phyloP scores from a whole-genome alignment of 1,140 invertebrate species.

The Hirudo medicinalis region DNA sequence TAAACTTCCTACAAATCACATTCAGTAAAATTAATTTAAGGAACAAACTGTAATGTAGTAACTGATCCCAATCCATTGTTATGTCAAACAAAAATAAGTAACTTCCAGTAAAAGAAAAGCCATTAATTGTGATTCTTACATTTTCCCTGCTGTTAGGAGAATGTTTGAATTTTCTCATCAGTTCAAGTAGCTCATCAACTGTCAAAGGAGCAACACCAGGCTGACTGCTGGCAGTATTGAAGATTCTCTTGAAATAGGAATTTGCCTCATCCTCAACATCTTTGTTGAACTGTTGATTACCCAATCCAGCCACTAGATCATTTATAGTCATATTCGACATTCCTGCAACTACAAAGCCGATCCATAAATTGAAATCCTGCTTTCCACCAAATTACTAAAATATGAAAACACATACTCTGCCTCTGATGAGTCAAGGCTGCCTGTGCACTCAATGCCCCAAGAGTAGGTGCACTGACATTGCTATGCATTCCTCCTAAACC shows the following conservation, averaged over 20 bases:
- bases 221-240: slow-evolving; percentile 67
- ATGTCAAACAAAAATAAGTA: too few relatives aligned
- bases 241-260: slow-evolving; percentile 91
- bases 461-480: slow-evolving; percentile 21
- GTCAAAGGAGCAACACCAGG: slow-evolving; percentile 22
- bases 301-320: too few relatives aligned
- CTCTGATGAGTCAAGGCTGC: slow-evolving; percentile 28
- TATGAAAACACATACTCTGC: too few relatives aligned
- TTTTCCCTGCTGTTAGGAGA: slow-evolving; percentile 72
- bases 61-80: too few relatives aligned
- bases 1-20: slow-evolving; percentile 58
- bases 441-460: slow-evolving; percentile 28
- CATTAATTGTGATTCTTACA: slow-evolving; percentile 30
- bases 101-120: too few relatives aligned
- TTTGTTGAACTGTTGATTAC: slow-evolving; percentile 54
- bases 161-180: slow-evolving; percentile 88
- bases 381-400: too few relatives aligned
- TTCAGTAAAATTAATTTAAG: not conserved
- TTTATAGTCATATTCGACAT: too few relatives aligned
- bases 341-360: too few relatives aligned
- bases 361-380: too few relatives aligned
- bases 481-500: not conserved
- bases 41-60: too few relatives aligned
- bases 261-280: slow-evolving; percentile 97
- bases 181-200: slow-evolving; percentile 50